Conservation (phyloP, 1,140 invertebrate species). For the Mactra quadrangularis region DNA sequence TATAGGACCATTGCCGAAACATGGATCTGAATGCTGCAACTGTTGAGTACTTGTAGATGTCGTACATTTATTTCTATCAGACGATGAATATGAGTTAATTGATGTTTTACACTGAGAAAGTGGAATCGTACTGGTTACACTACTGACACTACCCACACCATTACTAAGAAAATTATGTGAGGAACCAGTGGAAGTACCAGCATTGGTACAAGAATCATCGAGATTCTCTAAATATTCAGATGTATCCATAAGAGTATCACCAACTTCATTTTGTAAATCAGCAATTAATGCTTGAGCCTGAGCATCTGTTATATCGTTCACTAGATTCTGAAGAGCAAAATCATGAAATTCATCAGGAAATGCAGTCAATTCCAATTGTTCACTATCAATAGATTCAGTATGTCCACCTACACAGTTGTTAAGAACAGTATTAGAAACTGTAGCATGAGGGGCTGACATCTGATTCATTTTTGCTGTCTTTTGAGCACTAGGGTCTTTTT, state of each 20-base stretch:
- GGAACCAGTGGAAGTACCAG: neutral
- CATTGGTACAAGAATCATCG: neutral
- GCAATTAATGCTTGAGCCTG: conserved; percentile 46
- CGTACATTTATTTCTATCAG: conserved; percentile 2
- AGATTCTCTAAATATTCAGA: conserved; percentile 1
- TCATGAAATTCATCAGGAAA: conserved; percentile 27
- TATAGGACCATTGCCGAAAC: neutral
- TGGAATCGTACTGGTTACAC: conserved; percentile 11
- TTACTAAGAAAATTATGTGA: neutral
- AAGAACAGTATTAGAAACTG: neutral
- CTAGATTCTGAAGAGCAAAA: conserved; percentile 50
- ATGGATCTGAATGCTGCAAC: neutral
- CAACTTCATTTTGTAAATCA: conserved; percentile 24
- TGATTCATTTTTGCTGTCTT: neutral
- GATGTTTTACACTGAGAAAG: conserved; percentile 5
- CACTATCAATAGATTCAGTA: neutral
- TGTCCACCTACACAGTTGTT: neutral
- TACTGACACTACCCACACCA: neutral
- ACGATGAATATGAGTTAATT: neutral
- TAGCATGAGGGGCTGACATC: neutral
- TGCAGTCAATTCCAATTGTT: conserved; percentile 1
- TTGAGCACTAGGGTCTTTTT: conserved; percentile 26
- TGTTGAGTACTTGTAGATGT: too few species aligned
- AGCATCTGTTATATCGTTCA: conserved; percentile 28
- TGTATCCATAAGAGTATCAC: conserved; percentile 51